phyloP scores from a whole-genome alignment of 64 coral and sea anemone genomes.

The Porites lutea region DNA sequence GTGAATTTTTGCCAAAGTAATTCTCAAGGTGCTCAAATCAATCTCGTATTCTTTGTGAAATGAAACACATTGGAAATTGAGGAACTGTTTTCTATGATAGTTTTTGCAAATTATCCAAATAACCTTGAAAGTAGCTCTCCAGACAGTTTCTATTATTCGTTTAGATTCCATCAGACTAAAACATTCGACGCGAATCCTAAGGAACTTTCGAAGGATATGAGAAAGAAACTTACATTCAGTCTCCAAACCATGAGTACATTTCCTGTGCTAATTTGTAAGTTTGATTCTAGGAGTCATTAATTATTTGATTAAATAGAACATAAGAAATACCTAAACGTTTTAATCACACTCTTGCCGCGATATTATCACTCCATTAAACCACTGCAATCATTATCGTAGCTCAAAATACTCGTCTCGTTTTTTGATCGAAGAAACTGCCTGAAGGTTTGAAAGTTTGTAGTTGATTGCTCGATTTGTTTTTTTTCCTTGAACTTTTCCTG shows the following conservation, averaged over 20 bases:
- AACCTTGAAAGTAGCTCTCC: no score
- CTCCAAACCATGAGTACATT: neutral
- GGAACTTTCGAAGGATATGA: no score
- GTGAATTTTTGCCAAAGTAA: no score
- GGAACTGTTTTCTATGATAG: no score
- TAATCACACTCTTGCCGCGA: neutral
- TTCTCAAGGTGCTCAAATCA: no score
- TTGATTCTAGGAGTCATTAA: neutral
- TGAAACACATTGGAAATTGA: no score
- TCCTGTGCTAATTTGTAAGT: neutral
- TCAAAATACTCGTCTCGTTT: neutral
- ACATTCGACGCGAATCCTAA: no score
- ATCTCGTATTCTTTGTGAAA: no score
- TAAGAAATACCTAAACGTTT: neutral
- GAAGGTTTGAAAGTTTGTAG: neutral
- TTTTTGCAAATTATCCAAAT: no score
- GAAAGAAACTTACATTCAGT: neutral
- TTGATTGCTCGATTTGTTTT: neutral
- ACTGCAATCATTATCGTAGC: neutral
- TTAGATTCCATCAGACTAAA: no score
- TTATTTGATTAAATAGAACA: neutral
- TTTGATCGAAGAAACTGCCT: neutral
- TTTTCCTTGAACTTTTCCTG: neutral
- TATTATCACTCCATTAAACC: neutral
- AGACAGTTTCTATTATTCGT: no score